Evolutionary conservation across 2,797 vertebrate species (phyloP).

Genomic region (Thunnus albacares): DNA sequence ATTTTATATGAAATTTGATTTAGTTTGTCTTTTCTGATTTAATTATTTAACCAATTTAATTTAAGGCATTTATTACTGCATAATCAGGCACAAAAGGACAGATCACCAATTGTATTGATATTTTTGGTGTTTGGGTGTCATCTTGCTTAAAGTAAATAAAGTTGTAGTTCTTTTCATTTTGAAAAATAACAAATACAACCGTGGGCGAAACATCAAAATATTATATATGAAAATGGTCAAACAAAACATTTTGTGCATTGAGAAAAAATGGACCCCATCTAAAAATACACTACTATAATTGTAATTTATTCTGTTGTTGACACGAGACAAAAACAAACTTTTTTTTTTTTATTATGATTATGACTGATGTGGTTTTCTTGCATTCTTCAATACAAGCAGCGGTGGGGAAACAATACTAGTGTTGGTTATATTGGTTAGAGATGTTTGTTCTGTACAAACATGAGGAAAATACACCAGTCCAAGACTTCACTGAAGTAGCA

Average conservation of each 20-base stretch:
- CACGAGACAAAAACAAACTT: neutral
- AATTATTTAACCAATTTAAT: neutral
- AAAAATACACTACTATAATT: neutral
- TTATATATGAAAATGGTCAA: no score
- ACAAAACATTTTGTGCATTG: no score
- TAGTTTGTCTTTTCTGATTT: neutral
- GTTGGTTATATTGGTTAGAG: slow-evolving; percentile 18
- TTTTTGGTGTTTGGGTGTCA: neutral
- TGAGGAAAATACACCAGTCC: neutral
- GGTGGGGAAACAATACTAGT: neutral
- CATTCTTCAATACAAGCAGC: neutral
- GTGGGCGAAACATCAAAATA: no score
- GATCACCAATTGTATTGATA: neutral
- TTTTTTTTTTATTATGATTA: neutral
- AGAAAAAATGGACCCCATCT: no score
- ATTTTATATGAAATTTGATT: neutral
- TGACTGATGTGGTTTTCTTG: neutral
- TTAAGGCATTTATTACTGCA: neutral
- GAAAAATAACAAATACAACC: no score
- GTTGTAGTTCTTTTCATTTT: no score
- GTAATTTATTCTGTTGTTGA: neutral
- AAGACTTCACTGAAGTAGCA: slow-evolving; percentile 25
- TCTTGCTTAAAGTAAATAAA: neutral
- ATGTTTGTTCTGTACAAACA: slow-evolving; percentile 26
- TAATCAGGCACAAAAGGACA: neutral